Base-by-base conservation (phyloP, 2,888 invertebrate genomes). In the Caenorhabditis macrosperma region DNA sequence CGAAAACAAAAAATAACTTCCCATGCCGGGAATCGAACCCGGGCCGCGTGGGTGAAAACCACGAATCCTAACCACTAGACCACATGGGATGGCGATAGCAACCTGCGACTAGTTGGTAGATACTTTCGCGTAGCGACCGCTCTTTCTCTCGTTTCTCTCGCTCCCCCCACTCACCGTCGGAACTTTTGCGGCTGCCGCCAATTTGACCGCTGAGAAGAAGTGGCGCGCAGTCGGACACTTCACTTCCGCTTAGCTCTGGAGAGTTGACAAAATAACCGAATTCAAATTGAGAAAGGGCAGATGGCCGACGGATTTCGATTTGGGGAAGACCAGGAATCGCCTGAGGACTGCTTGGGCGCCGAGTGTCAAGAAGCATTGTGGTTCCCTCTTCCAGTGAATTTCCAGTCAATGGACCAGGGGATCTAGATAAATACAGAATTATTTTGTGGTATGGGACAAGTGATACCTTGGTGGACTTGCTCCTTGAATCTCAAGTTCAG, bases 261-360 rank as follows among this genome's bases (percentile, higher is more conserved):
- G 90, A 89, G 52, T 90, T 89, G 38, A 90, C 89, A 76, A 89
- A 89, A 77, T 90, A 90, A 3, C 90, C 90, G 52, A 90, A 90
- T 60, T 90, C 90, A 59, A 89, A 90, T 68, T 90, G 89, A 6
- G 88, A 88, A 28, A 90, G 69, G 5, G 89, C 90, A 15, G 88
- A 89, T 12, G 90, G 90, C 7, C 90, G 78, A 22, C 90, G 80
- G 52, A 90, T 90, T 74, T 90, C 90, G 63, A 90, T 90, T 64
- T 60, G 81, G n/a, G 90, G 90, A 44, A 90, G 83, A 9, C 90
- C 90, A 33, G 90, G 90, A 60, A 90, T 89, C 0, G 89, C 89
- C 71, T 88, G 89, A 1, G 89, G 89, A 54, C 88, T 89, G 33
- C 87, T 85, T 0, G 89, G 89, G 28, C 89, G 64, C 7, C 88